Evolutionary conservation across 2,888 invertebrate genomes (phyloP).

Genomic region (Catocala fraxini): DNA sequence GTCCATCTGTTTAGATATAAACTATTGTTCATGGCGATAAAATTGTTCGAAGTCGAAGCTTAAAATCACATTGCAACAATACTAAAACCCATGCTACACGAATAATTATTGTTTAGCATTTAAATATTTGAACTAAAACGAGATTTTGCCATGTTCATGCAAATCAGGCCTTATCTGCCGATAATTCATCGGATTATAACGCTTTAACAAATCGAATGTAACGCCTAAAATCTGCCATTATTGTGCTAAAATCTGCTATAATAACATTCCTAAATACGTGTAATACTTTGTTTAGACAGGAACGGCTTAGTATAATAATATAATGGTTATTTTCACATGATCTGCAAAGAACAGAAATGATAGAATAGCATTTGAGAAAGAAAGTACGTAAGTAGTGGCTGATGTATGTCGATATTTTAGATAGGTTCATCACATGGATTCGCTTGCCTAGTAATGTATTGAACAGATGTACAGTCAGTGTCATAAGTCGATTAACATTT

Average conservation of each 20-base stretch:
- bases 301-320: slow-evolving; percentile 3
- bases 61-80: slow-evolving; percentile 1
- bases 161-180: slow-evolving; percentile 30
- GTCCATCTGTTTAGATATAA: no score
- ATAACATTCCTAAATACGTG: slow-evolving; percentile 8
- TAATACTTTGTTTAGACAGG: slow-evolving; percentile 5
- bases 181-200: slow-evolving; percentile 28
- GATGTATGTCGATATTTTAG: no score
- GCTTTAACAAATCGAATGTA: slow-evolving; percentile 28
- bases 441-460: no score
- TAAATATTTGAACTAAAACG: slow-evolving; percentile 35
- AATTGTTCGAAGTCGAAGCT: neutral
- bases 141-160: slow-evolving; percentile 24
- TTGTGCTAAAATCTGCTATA: slow-evolving; percentile 6
- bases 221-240: slow-evolving; percentile 13
- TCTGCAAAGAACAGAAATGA: no score
- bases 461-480: no score
- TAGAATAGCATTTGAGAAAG: no score
- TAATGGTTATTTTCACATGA: neutral
- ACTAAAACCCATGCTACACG: slow-evolving; percentile 7
- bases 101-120: slow-evolving; percentile 26
- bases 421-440: no score
- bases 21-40: no score
- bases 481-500: no score
- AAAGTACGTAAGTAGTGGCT: no score